These are phyloP conservation scores for Hycleus phaleratus DNA, from an alignment of 1,140 invertebrate genomes.

Conservation along the genomic window DNA sequence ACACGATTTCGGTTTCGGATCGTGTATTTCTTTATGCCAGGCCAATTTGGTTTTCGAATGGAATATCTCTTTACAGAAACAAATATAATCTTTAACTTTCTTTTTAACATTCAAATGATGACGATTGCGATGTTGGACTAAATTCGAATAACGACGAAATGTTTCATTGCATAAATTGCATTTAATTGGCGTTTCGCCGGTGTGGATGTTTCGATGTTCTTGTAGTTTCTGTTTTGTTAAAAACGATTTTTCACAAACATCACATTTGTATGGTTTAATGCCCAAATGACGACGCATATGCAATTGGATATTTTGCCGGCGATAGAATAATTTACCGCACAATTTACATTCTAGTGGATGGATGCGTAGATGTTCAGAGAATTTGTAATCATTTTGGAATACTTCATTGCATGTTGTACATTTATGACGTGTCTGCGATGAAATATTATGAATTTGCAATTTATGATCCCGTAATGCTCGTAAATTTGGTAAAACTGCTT, in stretches of 20 bases:
- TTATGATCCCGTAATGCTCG: slow-evolving; percentile 48
- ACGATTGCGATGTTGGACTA: slow-evolving; percentile 73
- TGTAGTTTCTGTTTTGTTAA: slow-evolving; percentile 67
- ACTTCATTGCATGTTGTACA: slow-evolving; percentile 54
- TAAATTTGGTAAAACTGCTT: slow-evolving; percentile 31
- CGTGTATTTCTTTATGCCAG: slow-evolving; percentile 81
- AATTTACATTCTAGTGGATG: slow-evolving; percentile 72
- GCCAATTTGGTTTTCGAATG: slow-evolving; percentile 72
- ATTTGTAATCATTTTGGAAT: slow-evolving; percentile 51
- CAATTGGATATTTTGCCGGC: slow-evolving; percentile 61
- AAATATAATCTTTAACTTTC: slow-evolving; percentile 70
- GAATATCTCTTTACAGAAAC: slow-evolving; percentile 71
- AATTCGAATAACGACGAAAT: slow-evolving; percentile 77
- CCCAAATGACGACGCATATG: slow-evolving; percentile 72
- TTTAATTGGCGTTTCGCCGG: slow-evolving; percentile 70
- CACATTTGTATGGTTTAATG: slow-evolving; percentile 67
- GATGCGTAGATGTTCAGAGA: slow-evolving; percentile 62
- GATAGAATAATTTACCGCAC: slow-evolving; percentile 70
- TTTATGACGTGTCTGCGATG: slow-evolving; percentile 30
- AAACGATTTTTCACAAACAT: slow-evolving; percentile 69
- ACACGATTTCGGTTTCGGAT: slow-evolving; percentile 73
- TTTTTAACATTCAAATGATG: slow-evolving; percentile 59
- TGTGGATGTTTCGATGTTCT: slow-evolving; percentile 75
- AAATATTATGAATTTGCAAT: slow-evolving; percentile 41
- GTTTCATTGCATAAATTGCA: slow-evolving; percentile 73